phyloP scores from a whole-genome alignment of 2,797 vertebrate species.

The Sebastolobus alascanus region DNA sequence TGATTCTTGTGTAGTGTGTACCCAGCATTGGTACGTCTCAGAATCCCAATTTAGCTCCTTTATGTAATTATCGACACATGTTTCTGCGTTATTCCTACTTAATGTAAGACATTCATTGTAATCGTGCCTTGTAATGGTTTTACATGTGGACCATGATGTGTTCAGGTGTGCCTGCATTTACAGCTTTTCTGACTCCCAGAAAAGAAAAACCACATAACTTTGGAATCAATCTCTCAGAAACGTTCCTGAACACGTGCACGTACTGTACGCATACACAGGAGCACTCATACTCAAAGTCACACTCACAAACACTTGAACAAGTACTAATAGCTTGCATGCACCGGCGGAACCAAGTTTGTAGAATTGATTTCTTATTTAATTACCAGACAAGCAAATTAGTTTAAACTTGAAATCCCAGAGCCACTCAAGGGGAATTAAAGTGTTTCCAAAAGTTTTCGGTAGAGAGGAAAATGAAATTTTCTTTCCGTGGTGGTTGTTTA shows the following conservation, averaged over 20 bases:
- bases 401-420: constrained; percentile 67
- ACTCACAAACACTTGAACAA: constrained; percentile 32
- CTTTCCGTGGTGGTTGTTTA: constrained; percentile 51
- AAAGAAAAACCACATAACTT: not conserved
- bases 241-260: constrained; percentile 8
- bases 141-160: not conserved
- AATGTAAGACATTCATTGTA: not conserved
- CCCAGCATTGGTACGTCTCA: not conserved
- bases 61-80: not conserved
- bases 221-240: constrained; percentile 32
- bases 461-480: constrained; percentile 58
- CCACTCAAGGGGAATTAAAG: constrained; percentile 68
- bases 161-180: not conserved
- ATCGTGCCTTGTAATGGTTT: not conserved
- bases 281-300: constrained; percentile 25
- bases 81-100: not conserved
- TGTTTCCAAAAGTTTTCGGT: constrained; percentile 67
- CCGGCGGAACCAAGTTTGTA: constrained; percentile 71
- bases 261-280: not conserved
- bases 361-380: constrained; percentile 83
- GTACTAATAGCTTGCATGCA: constrained; percentile 37
- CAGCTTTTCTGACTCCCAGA: constrained; percentile 10
- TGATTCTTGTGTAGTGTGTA: not conserved
- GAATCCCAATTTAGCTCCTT: not conserved
- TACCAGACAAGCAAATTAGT: constrained; percentile 71